Evolutionary conservation across 2,888 invertebrate species (phyloP), one percentile per base, ranked within the genome.

Genomic region (Platycheirus albimanus): DNA sequence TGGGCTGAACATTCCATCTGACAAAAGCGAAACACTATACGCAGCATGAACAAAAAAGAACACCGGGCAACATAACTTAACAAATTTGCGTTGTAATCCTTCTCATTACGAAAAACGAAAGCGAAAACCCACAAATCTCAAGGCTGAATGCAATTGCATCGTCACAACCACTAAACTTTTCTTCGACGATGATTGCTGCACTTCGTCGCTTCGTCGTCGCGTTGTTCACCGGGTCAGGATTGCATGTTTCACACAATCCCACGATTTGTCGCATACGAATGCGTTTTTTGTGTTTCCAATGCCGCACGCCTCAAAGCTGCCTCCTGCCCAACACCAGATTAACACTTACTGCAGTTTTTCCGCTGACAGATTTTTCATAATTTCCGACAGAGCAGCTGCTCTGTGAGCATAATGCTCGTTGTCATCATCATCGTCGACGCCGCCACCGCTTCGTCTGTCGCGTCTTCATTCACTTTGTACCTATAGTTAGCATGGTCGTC

Each of bases 321-420:
- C 64, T 70, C 17, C 38, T 54, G 49, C 43, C 47, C 61, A 77
- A 71, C 81, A 81, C 36, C 61, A 76, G 66, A 78, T 83, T 83
- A 78, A 74, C 83, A 83, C 78, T 72, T 61, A n/a, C 43, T 52
- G 58, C 72, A 36, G 58, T 58, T 63, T 75, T 63, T 52, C 43
- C 72, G 67, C 43, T 81, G 77, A 71, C 71, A 69, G 72, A 72
- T 74, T 78, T 78, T 74, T 56, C 54, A 81, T 30, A 49, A 77
- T 54, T 11, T 47, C 17, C 33, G 28, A 30, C 45, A 63, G 28
- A 63, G 47, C 77, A 76, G 61, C 81, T 67, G 81, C 67, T 52
- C 30, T 51, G 30, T 1, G 24, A 49, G 64, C 56, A 51, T 79
- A 52, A 51, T 61, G 78, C 41, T 58, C 61, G 54, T 70, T 47